These are phyloP conservation scores for Penelope pileata DNA, from an alignment of 2,113 vertebrate species.

Conservation along the genomic window DNA sequence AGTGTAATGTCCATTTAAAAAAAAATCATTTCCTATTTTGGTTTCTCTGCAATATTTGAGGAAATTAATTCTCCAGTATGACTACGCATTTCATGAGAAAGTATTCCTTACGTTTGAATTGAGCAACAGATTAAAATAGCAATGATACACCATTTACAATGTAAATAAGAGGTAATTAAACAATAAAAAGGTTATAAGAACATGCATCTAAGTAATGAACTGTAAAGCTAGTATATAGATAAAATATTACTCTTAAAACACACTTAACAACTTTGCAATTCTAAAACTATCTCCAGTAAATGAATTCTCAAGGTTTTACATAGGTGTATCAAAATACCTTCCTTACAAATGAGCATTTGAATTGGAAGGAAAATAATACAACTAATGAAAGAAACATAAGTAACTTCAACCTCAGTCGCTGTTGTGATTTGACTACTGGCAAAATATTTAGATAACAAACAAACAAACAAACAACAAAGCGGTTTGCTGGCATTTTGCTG, in stretches of 20 bases:
- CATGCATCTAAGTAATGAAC: not conserved
- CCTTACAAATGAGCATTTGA: not conserved
- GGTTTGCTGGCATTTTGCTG: not conserved
- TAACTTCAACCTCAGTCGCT: not conserved
- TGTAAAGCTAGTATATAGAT: not conserved
- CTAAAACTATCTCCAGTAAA: not conserved
- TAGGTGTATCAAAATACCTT: not conserved
- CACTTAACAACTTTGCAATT: not conserved
- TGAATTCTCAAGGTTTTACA: not conserved
- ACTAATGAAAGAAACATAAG: not conserved
- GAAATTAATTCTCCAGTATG: not conserved
- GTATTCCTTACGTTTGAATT: not conserved
- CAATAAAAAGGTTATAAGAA: not conserved
- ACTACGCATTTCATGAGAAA: not conserved
- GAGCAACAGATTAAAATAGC: not conserved
- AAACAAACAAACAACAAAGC: not conserved
- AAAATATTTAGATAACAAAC: not conserved
- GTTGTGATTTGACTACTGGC: not conserved
- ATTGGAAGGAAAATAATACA: not conserved
- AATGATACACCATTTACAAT: not conserved
- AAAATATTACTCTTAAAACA: not conserved
- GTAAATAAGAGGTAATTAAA: not conserved
- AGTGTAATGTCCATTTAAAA: not conserved
- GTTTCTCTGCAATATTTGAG: not conserved
- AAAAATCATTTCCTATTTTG: not conserved